These are phyloP conservation scores for Rutilus rutilus DNA, from an alignment of 2,113 vertebrate species.

Conservation along the genomic window DNA sequence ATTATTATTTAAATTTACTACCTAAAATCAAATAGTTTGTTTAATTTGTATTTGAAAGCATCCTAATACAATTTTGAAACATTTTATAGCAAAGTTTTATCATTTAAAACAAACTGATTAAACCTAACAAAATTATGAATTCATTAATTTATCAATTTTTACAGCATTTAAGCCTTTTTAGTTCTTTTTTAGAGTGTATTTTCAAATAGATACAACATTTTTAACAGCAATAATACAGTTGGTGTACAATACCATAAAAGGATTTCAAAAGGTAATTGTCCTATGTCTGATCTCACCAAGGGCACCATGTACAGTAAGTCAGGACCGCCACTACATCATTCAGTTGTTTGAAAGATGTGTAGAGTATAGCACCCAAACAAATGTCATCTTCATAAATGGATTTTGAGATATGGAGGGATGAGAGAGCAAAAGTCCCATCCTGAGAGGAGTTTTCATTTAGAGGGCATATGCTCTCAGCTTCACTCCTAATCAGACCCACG, in stretches of 20 bases:
- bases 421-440: neutral
- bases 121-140: no score
- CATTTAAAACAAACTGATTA: neutral
- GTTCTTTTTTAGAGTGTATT: neutral
- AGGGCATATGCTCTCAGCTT: neutral
- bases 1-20: neutral
- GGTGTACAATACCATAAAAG: neutral
- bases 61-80: neutral
- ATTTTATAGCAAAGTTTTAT: neutral
- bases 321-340: neutral
- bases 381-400: neutral
- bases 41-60: neutral
- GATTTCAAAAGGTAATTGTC: neutral
- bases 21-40: neutral
- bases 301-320: neutral
- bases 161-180: neutral
- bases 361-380: neutral
- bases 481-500: slow-evolving; percentile 2
- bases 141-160: neutral
- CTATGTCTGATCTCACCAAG: neutral
- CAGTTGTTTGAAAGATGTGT: neutral
- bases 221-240: neutral
- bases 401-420: slow-evolving; percentile 6
- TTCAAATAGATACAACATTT: neutral
- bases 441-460: neutral